phyloP scores from a whole-genome alignment of 1,140 invertebrate genomes.

The Pantala flavescens region DNA sequence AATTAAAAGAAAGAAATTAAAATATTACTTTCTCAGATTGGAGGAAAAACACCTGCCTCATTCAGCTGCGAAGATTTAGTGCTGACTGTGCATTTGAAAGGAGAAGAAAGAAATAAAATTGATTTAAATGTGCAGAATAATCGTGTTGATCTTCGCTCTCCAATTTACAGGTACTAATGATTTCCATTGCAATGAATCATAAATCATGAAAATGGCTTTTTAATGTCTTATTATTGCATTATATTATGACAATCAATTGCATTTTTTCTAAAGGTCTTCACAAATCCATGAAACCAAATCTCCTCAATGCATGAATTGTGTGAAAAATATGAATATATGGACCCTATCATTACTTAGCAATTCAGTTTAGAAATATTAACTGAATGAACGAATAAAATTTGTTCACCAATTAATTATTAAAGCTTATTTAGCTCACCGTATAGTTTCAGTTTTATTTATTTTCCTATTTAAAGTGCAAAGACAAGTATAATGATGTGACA shows the following conservation, averaged over 20 bases:
- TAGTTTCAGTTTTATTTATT: too few relatives aligned
- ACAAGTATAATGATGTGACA: too few relatives aligned
- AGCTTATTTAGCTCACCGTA: too few relatives aligned
- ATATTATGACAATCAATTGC: not conserved
- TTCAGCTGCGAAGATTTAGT: conserved; percentile 79
- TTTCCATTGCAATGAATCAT: not conserved
- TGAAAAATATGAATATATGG: not conserved
- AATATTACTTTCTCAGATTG: conserved; percentile 66
- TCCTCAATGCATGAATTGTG: too few relatives aligned
- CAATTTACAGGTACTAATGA: conserved; percentile 29
- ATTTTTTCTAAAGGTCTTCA: not conserved
- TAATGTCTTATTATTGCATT: not conserved
- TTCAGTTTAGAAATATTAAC: too few relatives aligned
- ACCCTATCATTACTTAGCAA: not conserved
- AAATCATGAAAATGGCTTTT: not conserved
- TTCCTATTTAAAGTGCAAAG: too few relatives aligned
- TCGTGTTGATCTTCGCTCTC: conserved; percentile 52
- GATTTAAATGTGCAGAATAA: conserved; percentile 58
- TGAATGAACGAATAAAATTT: too few relatives aligned
- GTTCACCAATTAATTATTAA: too few relatives aligned
- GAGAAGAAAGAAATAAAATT: conserved; percentile 52
- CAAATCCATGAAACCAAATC: not conserved
- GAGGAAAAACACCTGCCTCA: conserved; percentile 66
- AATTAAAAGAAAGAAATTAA: too few relatives aligned
- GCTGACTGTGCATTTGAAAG: conserved; percentile 59